Evolutionary conservation across 1,140 invertebrate species (phyloP), one percentile per base, ranked within the genome.

Genomic region (Papilio xuthus): DNA sequence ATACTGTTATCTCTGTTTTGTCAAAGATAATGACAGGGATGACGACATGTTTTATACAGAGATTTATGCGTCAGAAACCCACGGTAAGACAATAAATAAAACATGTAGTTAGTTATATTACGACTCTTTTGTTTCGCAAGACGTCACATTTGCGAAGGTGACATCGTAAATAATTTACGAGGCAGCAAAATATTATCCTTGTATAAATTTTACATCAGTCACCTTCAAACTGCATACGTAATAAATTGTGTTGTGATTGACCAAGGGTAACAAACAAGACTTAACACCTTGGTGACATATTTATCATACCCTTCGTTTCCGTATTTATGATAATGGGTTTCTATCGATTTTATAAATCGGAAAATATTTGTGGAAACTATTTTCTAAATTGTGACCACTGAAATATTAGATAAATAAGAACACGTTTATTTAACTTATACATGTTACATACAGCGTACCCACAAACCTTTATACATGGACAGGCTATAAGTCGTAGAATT

Each of bases 151-250:
- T 23, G 4, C 26, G 26, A 67, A 67, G 60, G 60, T 67, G 60
- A 67, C 26, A 67, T 28, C 60, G 60, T 67, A 67, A 67, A 67
- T 67, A 67, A 28, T 67, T 67, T 28, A 67, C 60, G 60, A 67
- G 60, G 60, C 26, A 8, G 23, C 60, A 12, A 60, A 20, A 28
- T 26, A 23, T 67, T 67, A 67, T 67, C 60, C 60, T 67, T 67
- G 18, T 67, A 15, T 67, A 67, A 67, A 67, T 67, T 67, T 67
- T 28, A 67, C 60, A 67, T 67, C 60, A 60, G 12, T 67, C 60
- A 67, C 60, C 60, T 67, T 67, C 60, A 67, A 67, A 67, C 26
- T 67, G 26, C 28, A 67, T 67, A 56, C 53, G n/a, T 56, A 67
- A 67, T 28, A 67, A 15, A 67, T 28, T 4, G 23, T 28, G 28